A percentile compares a stretch with the other conserved stretches of the same genome.
These are phyloP conservation scores for Megaceryle torquata DNA, from an alignment of 2,113 vertebrate genomes.

Conservation along the genomic window DNA sequence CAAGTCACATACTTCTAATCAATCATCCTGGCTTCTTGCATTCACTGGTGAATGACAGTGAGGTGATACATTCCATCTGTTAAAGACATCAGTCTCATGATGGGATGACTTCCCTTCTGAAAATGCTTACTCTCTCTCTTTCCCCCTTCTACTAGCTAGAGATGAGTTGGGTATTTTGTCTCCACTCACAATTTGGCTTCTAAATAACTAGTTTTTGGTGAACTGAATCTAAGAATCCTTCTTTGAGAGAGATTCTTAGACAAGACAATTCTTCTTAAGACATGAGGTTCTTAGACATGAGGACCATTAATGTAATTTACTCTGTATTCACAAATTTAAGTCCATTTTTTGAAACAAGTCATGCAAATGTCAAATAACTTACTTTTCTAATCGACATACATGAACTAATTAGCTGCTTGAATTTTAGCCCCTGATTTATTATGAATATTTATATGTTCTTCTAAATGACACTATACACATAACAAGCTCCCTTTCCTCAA, in stretches of 20 bases:
- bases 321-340: background rate
- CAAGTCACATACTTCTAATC: background rate
- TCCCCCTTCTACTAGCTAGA: background rate
- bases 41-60: background rate
- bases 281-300: background rate
- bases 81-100: background rate
- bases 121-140: background rate
- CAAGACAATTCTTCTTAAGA: background rate
- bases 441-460: background rate
- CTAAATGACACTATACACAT: background rate
- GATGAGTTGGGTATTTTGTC: background rate
- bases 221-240: background rate
- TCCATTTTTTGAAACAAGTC: background rate
- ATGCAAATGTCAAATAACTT: background rate
- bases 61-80: background rate
- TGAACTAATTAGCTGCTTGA: background rate
- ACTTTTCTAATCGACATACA: background rate
- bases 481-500: background rate
- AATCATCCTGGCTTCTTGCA: background rate
- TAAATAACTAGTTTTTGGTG: background rate
- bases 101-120: background rate
- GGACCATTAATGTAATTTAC: background rate
- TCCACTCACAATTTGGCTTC: background rate
- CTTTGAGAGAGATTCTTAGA: background rate
- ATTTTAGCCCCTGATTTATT: background rate